These are phyloP conservation scores for Microctenopoma steveboyesi DNA, from an alignment of 2,797 vertebrate species.

Conservation along the genomic window DNA sequence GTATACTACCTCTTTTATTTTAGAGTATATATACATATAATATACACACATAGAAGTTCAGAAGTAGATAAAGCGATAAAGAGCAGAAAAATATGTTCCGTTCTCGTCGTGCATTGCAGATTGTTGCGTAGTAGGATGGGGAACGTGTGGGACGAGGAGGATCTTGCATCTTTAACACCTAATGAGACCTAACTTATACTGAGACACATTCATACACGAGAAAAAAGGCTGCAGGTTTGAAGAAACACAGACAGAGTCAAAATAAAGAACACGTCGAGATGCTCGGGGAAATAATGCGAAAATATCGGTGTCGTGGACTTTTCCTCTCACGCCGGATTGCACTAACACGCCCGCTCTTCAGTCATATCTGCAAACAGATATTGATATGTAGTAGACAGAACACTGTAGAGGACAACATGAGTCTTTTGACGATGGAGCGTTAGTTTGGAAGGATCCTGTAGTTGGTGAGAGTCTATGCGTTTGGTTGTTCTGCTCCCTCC, in stretches of 20 bases:
- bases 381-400: conserved; percentile 50
- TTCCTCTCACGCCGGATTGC: conserved; percentile 16
- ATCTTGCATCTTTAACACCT: conserved; percentile 40
- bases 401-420: conserved; percentile 41
- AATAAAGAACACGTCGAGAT: conserved; percentile 38
- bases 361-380: conserved; percentile 41
- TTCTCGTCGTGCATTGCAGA: conserved; percentile 68
- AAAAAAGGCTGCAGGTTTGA: conserved; percentile 41
- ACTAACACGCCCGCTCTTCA: conserved; percentile 20
- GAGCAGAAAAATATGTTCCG: conserved; percentile 59
- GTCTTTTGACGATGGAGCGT: conserved; percentile 48
- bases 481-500: conserved; percentile 27
- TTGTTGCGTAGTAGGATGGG: conserved; percentile 51
- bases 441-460: conserved; percentile 54
- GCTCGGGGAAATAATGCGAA: conserved; percentile 20
- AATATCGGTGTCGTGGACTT: conserved; percentile 37
- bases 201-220: conserved; percentile 54
- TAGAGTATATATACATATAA: conserved; percentile 73
- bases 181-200: conserved; percentile 48
- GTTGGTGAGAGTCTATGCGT: conserved; percentile 53
- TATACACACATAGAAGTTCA: conserved; percentile 67
- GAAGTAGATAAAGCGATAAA: conserved; percentile 65
- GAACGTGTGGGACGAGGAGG: conserved; percentile 26
- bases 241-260: conserved; percentile 31
- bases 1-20: conserved; percentile 58